A percentile compares a stretch with the other conserved stretches of the same genome.
Conservation (phyloP, 2,113 vertebrate species). For the Ciconia boyciana region DNA sequence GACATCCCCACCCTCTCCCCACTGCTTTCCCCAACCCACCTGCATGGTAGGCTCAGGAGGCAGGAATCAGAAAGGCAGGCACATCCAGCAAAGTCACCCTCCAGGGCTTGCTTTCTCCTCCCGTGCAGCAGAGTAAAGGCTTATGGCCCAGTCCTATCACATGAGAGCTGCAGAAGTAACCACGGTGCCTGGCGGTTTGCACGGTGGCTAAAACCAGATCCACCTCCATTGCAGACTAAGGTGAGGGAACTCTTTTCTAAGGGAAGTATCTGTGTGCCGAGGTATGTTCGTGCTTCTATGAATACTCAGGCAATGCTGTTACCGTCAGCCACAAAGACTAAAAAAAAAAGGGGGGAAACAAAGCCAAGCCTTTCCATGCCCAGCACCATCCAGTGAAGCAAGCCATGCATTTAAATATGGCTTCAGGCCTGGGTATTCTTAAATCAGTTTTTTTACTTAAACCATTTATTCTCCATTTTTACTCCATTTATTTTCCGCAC, state of each 20-base stretch:
- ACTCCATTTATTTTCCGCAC: not conserved
- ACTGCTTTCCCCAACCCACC: not conserved
- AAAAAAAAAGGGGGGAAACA: fast-evolving
- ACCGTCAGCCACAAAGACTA: not conserved
- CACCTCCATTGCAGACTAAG: fast-evolving
- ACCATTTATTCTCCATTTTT: not conserved
- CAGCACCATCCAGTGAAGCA: not conserved
- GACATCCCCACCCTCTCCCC: not conserved
- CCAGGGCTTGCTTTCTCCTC: not conserved
- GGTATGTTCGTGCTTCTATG: not conserved
- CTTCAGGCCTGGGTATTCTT: not conserved
- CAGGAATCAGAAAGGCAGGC: not conserved
- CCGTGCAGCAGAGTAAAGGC: not conserved
- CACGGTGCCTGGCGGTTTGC: fast-evolving
- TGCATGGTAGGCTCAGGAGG: not conserved
- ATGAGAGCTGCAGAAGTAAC: not conserved
- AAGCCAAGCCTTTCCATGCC: not conserved
- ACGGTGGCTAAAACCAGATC: not conserved
- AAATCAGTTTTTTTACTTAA: not conserved
- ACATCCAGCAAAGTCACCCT: not conserved
- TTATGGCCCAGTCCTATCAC: not conserved
- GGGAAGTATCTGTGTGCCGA: fast-evolving
- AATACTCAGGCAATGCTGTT: not conserved
- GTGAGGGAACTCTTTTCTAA: not conserved
- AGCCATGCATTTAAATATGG: not conserved